Base-by-base conservation (phyloP, 2,797 vertebrate genomes). In the Thunnus albacares region DNA sequence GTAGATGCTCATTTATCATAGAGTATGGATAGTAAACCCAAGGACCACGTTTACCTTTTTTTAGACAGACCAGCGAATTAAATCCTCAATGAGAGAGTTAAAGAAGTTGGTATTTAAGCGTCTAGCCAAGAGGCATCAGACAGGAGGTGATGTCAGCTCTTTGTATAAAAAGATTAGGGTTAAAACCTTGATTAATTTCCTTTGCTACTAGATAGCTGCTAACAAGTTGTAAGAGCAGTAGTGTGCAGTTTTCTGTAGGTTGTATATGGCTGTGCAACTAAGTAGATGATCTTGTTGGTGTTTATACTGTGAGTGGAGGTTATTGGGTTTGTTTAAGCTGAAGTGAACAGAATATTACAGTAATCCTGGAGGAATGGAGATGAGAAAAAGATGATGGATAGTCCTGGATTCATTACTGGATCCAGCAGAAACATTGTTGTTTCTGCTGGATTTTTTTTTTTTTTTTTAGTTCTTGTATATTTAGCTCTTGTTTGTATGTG, bases 301-400 rank as follows among this genome's bases (percentile, higher is more conserved):
- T 70, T 59, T 69, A 62, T 66, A 45, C 77, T 63, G 55, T 43
- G 68, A 77, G 53, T 47, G 38, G 79, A 71, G 56, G 49, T 68
- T 74, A 67, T n/a, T 64, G 57, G 18, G 68, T 76, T 51, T 65
- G 56, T 73, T 61, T 65, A 45, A 57, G 73, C 51, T 66, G 68
- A 73, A 77, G 69, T 79, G 83, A 89, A 72, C 35, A 66, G 81
- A 87, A 84, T 84, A 79, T 80, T 71, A 85, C 22, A 51, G 17
- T 53, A 15, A 14, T 43, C 13, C 41, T 47, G 33, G 67, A 70
- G 20, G 26, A 60, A 49, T 47, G 33, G 33, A 82, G 63, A 71
- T 61, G 41, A 76, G 80, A 70, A 49, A 22, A n/a, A 67, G 49
- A 73, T 63, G 77, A 76, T 15, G 0, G 75, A 78, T 30, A 30